Conservation (phyloP, 2,888 invertebrate genomes). For the Anthophora plumipes region DNA sequence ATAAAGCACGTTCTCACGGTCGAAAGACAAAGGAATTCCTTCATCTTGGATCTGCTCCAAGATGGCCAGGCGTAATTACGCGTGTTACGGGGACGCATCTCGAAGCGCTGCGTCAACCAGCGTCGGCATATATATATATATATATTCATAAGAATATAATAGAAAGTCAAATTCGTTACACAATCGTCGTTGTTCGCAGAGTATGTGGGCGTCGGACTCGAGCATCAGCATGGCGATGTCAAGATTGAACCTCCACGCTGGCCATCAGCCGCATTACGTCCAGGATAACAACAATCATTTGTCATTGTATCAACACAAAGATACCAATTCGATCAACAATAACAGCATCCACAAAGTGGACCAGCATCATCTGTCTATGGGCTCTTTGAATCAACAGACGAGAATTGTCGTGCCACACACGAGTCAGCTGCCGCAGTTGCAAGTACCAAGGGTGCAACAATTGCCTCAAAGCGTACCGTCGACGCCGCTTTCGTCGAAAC, state of each 20-base stretch:
- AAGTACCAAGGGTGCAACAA: conserved; percentile 73
- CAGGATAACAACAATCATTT: conserved; percentile 84
- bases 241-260: conserved; percentile 82
- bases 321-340: conserved; percentile 83
- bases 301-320: conserved; percentile 86
- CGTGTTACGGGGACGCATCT: conserved; percentile 19
- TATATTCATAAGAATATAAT: conserved; percentile 68
- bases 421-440: conserved; percentile 70
- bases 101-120: conserved; percentile 18
- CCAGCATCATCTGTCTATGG: conserved; percentile 73
- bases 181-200: conserved; percentile 81
- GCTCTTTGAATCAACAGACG: conserved; percentile 65
- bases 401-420: conserved; percentile 73
- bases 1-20: conserved; percentile 8
- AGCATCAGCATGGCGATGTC: conserved; percentile 83
- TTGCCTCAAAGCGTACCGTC: conserved; percentile 82
- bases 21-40: conserved; percentile 47
- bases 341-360: conserved; percentile 76
- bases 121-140: no score
- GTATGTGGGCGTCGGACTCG: conserved; percentile 87
- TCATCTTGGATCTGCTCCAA: conserved; percentile 31
- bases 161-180: conserved; percentile 69
- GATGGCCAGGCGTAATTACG: conserved; percentile 55
- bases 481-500: conserved; percentile 81
- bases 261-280: conserved; percentile 79